Evolutionary conservation across 2,888 invertebrate species (phyloP).

Genomic region (Priocnemis perturbator): DNA sequence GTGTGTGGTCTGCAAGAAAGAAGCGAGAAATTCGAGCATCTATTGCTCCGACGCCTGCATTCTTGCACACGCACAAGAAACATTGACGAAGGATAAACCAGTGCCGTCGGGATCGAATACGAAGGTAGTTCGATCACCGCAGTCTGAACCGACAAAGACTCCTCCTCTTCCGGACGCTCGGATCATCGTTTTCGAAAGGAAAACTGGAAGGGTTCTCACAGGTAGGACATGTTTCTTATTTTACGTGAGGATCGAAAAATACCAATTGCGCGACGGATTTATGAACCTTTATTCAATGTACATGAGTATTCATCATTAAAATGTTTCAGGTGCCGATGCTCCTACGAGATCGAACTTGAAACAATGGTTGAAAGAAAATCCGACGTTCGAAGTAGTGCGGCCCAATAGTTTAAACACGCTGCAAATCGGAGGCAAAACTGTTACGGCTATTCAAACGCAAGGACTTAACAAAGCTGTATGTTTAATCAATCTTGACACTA

Average conservation of each 20-base stretch:
- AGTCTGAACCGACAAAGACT: slow-evolving; percentile 54
- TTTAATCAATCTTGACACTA: slow-evolving; percentile 11
- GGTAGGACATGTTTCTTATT: slow-evolving; percentile 63
- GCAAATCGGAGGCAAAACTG: slow-evolving; percentile 65
- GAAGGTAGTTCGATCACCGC: slow-evolving; percentile 58
- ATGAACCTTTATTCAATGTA: not conserved
- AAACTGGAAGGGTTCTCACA: slow-evolving; percentile 81
- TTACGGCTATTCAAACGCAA: slow-evolving; percentile 63
- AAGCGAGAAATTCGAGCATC: slow-evolving; percentile 87
- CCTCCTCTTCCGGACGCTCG: slow-evolving; percentile 64
- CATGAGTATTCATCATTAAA: slow-evolving; percentile 33
- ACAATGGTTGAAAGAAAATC: slow-evolving; percentile 90
- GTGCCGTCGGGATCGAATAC: slow-evolving; percentile 45
- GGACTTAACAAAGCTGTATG: slow-evolving; percentile 44
- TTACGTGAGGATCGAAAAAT: slow-evolving; percentile 14
- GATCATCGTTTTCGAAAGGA: slow-evolving; percentile 89
- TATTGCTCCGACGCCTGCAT: slow-evolving; percentile 95
- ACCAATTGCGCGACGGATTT: not conserved
- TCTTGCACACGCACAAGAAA: slow-evolving; percentile 87
- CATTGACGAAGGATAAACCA: slow-evolving; percentile 68
- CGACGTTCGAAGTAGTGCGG: slow-evolving; percentile 89
- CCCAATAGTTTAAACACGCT: slow-evolving; percentile 73
- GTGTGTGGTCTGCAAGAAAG: slow-evolving; percentile 88
- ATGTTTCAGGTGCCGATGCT: slow-evolving; percentile 86
- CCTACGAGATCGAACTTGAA: slow-evolving; percentile 88